Conservation (phyloP, 1,140 invertebrate species). For the Acyrthosiphon pisum region DNA sequence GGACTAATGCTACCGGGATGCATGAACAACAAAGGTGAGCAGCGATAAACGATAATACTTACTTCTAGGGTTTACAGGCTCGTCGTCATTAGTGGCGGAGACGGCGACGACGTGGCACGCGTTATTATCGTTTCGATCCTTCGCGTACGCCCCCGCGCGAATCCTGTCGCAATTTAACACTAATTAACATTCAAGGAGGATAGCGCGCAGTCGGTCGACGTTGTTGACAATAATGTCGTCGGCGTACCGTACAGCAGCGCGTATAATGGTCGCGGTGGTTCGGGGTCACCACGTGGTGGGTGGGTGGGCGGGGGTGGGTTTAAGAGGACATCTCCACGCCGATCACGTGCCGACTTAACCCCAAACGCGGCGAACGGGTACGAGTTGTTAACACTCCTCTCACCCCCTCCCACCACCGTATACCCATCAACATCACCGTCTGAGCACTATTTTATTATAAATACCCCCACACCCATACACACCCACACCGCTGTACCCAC, state of each 20-base stretch:
- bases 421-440: not conserved
- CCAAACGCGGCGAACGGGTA: conserved; percentile 40
- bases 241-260: not conserved
- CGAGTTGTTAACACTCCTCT: conserved; percentile 38
- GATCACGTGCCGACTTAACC: conserved; percentile 56
- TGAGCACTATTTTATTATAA: conserved; percentile 18
- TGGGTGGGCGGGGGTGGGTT: not conserved
- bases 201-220: not conserved
- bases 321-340: conserved; percentile 53
- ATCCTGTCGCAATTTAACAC: conserved; percentile 11
- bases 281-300: not conserved
- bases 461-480: not conserved
- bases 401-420: not conserved
- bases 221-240: not conserved
- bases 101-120: not conserved
- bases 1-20: conserved; percentile 26
- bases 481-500: not conserved
- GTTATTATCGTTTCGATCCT: conserved; percentile 15
- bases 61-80: not conserved
- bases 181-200: conserved; percentile 56
- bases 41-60: not conserved
- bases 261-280: not conserved
- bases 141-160: not conserved
- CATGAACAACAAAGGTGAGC: conserved; percentile 47
- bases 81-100: not conserved